phyloP scores from a whole-genome alignment of 2,797 vertebrate genomes.

The Gastrophryne carolinensis region DNA sequence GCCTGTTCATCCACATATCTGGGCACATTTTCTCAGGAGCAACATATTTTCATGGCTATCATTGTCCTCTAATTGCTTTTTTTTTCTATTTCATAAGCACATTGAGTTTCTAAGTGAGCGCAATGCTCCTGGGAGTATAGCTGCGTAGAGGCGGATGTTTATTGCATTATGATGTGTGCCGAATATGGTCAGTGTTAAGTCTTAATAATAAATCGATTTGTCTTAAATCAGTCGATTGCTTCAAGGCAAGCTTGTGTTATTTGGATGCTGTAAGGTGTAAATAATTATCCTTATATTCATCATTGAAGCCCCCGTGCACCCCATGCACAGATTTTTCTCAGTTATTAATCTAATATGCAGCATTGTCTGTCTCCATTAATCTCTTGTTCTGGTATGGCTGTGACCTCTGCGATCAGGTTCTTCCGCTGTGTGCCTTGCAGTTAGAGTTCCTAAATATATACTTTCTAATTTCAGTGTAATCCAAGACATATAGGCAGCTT shows the following conservation, averaged over 20 bases:
- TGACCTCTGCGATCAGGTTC: conserved; percentile 32
- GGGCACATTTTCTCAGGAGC: no score
- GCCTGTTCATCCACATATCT: no score
- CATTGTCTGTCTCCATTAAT: not conserved
- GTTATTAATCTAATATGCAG: not conserved
- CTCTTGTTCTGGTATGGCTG: not conserved
- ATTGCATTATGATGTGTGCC: not conserved
- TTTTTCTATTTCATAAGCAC: not conserved
- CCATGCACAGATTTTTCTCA: not conserved
- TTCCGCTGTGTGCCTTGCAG: not conserved
- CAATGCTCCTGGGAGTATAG: not conserved
- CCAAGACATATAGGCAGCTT: not conserved
- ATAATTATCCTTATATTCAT: not conserved
- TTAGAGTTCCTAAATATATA: conserved; percentile 22
- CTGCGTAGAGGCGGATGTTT: not conserved
- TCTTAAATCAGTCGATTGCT: not conserved
- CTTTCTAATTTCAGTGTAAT: conserved; percentile 40
- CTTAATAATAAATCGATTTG: not conserved
- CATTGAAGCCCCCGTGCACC: not conserved
- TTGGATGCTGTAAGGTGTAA: not conserved
- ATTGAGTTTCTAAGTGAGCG: not conserved
- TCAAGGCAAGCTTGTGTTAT: not conserved
- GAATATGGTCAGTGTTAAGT: not conserved
- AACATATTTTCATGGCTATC: no score
- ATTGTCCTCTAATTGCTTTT: not conserved